Conservation (phyloP, 64 coral and sea anemone genomes). For the Stichodactyla helianthus region DNA sequence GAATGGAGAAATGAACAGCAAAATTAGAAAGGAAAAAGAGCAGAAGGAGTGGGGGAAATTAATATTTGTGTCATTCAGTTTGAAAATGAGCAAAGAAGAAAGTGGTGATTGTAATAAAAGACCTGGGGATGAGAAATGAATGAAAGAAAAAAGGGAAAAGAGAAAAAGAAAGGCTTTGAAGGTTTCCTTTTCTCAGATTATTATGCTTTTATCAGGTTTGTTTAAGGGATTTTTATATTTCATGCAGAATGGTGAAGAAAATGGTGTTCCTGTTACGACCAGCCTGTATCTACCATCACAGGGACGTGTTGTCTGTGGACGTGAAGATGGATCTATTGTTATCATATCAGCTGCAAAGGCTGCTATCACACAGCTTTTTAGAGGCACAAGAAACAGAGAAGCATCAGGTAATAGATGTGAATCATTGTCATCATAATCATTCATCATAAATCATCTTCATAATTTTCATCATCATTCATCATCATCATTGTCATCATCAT, state of each 20-base stretch:
- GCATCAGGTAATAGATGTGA: not conserved
- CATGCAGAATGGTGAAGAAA: conserved; percentile 43
- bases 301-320: conserved; percentile 85
- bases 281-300: conserved; percentile 69
- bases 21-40: not conserved
- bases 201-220: not conserved
- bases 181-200: not conserved
- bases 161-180: not conserved
- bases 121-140: not conserved
- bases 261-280: conserved; percentile 49
- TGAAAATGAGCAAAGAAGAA: too few relatives aligned
- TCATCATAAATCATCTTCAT: not conserved
- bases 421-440: not conserved
- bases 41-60: too few relatives aligned
- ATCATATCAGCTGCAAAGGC: conserved; percentile 85
- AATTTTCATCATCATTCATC: not conserved
- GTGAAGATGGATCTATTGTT: conserved; percentile 93
- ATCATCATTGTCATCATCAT: too few relatives aligned
- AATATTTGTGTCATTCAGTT: too few relatives aligned
- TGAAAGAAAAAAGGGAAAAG: not conserved
- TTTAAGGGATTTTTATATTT: not conserved
- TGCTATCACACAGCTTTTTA: conserved; percentile 72
- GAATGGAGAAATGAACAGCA: not conserved
- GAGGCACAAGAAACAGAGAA: not conserved
- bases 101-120: too few relatives aligned